These are phyloP conservation scores for Tachypleus tridentatus DNA, from an alignment of 1,140 invertebrate species.

Conservation along the genomic window DNA sequence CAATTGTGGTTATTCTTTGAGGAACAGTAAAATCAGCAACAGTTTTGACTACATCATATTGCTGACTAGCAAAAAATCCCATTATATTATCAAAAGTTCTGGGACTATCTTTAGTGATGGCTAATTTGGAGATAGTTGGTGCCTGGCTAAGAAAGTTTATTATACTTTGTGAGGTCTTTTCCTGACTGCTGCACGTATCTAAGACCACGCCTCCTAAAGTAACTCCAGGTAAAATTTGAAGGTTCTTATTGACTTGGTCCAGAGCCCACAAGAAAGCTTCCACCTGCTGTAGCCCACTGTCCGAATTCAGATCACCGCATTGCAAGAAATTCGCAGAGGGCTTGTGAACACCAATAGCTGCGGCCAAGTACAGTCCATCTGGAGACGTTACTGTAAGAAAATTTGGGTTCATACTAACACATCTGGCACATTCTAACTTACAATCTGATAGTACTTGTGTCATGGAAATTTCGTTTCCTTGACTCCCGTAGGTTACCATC, in stretches of 20 bases:
- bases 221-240: slow-evolving; percentile 26
- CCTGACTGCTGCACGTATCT: slow-evolving; percentile 26
- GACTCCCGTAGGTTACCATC: slow-evolving; percentile 29
- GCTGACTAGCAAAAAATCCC: slow-evolving; percentile 24
- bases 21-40: slow-evolving; percentile 20
- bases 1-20: slow-evolving; percentile 26
- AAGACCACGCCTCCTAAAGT: slow-evolving; percentile 29
- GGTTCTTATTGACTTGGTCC: slow-evolving; percentile 36
- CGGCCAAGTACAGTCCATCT: slow-evolving; percentile 25
- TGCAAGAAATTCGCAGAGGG: background rate
- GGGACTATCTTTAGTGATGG: slow-evolving; percentile 15
- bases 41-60: slow-evolving; percentile 17
- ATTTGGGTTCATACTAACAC: slow-evolving; percentile 10
- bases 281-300: slow-evolving; percentile 26
- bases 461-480: slow-evolving; percentile 26
- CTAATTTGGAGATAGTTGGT: slow-evolving; percentile 18
- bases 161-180: slow-evolving; percentile 26
- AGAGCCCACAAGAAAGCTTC: slow-evolving; percentile 40
- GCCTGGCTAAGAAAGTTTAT: slow-evolving; percentile 23
- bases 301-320: slow-evolving; percentile 15
- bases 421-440: slow-evolving; percentile 9
- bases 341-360: slow-evolving; percentile 26
- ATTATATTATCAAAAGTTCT: slow-evolving; percentile 13
- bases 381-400: slow-evolving; percentile 13
- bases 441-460: slow-evolving; percentile 22